phyloP scores from a whole-genome alignment of 2,888 invertebrate genomes.

The Dasypolia templi region DNA sequence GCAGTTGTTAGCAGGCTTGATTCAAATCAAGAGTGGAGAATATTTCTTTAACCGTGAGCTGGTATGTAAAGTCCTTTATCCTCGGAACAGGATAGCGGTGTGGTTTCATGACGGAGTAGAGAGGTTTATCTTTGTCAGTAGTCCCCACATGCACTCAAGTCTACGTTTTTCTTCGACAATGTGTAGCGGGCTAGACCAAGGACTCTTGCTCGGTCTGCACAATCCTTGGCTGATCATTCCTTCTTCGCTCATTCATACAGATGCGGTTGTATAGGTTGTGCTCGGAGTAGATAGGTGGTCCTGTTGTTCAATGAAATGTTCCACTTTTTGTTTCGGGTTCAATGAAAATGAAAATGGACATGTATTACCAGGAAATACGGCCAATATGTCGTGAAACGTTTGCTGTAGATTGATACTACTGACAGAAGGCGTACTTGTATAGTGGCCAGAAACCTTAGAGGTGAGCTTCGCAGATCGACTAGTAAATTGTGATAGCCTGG shows the following conservation, averaged over 20 bases:
- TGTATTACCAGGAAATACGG: too few species aligned
- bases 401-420: neutral
- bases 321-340: too few species aligned
- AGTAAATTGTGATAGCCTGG: too few species aligned
- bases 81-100: neutral
- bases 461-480: neutral
- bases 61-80: neutral
- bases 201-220: neutral
- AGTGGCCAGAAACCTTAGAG: neutral
- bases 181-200: neutral
- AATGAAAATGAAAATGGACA: too few species aligned
- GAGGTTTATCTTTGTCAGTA: neutral
- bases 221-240: neutral
- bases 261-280: neutral
- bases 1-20: neutral
- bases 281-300: neutral
- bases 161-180: neutral
- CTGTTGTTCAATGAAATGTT: neutral
- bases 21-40: neutral
- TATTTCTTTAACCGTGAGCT: neutral
- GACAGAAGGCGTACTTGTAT: neutral
- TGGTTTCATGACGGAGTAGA: neutral
- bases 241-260: neutral
- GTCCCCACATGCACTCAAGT: neutral
- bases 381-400: neutral